Conservation (phyloP, 2,888 invertebrate species). For the Pristionchus entomophagus region DNA sequence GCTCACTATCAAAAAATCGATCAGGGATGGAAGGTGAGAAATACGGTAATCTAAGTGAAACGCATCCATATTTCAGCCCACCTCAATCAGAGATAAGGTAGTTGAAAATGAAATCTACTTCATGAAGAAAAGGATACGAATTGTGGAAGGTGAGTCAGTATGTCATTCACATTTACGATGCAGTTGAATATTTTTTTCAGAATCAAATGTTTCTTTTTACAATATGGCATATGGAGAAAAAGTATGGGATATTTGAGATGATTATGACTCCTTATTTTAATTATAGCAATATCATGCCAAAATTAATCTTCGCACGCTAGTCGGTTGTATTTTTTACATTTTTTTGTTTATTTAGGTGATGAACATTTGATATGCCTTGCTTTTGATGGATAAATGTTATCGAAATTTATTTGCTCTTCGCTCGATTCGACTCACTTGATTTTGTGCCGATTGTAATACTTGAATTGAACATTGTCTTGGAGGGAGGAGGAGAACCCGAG, state of each 20-base stretch:
- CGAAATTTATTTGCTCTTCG: too few relatives aligned
- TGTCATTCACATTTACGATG: not conserved
- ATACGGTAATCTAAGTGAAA: not conserved
- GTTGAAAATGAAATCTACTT: conserved; percentile 1
- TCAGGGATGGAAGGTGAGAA: not conserved
- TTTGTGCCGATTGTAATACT: too few relatives aligned
- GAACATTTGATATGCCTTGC: too few relatives aligned
- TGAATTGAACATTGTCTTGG: too few relatives aligned
- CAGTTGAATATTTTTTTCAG: not conserved
- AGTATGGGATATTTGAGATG: not conserved
- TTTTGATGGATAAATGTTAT: too few relatives aligned
- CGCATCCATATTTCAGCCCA: not conserved
- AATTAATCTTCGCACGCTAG: too few relatives aligned
- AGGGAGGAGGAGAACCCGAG: too few relatives aligned
- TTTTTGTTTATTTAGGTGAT: too few relatives aligned
- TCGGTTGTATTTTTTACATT: too few relatives aligned
- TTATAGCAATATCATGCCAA: too few relatives aligned
- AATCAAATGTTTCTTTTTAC: not conserved
- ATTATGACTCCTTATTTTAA: too few relatives aligned
- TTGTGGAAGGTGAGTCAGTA: not conserved
- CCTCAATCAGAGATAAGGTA: not conserved
- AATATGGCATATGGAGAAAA: not conserved
- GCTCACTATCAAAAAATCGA: not conserved
- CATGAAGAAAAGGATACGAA: not conserved
- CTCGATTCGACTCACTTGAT: too few relatives aligned